phyloP scores from a whole-genome alignment of 2,797 vertebrate species.

The Pampus argenteus region DNA sequence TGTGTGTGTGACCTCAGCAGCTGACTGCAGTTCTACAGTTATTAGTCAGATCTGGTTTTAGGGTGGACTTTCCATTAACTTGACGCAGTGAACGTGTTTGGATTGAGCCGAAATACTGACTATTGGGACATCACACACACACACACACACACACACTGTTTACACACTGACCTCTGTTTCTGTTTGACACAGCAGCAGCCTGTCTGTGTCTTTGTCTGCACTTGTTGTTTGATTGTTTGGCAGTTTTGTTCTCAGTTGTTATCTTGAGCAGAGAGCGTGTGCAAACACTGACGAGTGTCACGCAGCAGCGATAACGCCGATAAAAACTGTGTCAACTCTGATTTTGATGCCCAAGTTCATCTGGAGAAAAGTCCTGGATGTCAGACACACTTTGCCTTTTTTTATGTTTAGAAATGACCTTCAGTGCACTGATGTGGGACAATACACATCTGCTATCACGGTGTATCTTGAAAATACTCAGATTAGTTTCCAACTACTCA shows the following conservation, averaged over 20 bases:
- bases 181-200: too few relatives aligned
- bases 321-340: not conserved
- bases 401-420: not conserved
- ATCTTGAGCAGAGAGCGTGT: not conserved
- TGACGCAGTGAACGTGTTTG: not conserved
- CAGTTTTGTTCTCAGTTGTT: conserved; percentile 2
- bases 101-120: not conserved
- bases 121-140: not conserved
- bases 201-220: not conserved
- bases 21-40: too few relatives aligned
- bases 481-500: too few relatives aligned
- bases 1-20: too few relatives aligned
- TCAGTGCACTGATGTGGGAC: too few relatives aligned
- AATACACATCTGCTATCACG: too few relatives aligned
- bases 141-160: not conserved
- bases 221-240: not conserved
- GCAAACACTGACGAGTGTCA: not conserved
- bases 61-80: not conserved
- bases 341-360: not conserved
- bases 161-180: too few relatives aligned
- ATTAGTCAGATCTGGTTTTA: not conserved
- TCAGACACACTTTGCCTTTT: too few relatives aligned
- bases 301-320: not conserved
- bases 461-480: too few relatives aligned
- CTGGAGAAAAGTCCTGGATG: too few relatives aligned